A percentile compares a stretch with the other conserved stretches of the same genome.
Evolutionary conservation across 1,140 invertebrate genomes (phyloP).

Genomic region (Thrips palmi): DNA sequence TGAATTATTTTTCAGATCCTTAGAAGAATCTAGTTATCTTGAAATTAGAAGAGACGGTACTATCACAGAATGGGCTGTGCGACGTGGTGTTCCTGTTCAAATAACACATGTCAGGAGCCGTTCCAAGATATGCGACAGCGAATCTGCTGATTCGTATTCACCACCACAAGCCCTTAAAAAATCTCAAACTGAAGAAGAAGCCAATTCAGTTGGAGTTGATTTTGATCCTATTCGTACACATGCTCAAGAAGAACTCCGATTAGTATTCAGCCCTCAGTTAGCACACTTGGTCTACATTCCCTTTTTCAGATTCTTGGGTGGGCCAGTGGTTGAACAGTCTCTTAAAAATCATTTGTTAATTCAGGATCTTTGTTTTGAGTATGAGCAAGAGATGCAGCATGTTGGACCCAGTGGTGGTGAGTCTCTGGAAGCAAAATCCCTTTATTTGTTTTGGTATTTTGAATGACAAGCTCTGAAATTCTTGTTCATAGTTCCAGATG

Average conservation of each 20-base stretch:
- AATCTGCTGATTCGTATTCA: conserved; percentile 29
- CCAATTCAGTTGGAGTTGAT: conserved; percentile 12
- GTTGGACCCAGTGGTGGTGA: conserved; percentile 17
- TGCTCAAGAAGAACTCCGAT: conserved; percentile 55
- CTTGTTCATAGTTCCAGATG: not conserved
- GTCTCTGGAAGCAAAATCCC: too few relatives aligned
- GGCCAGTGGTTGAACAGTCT: conserved; percentile 44
- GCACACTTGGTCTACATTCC: conserved; percentile 66
- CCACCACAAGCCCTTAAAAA: conserved; percentile 23
- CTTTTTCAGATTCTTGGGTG: conserved; percentile 53
- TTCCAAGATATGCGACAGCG: conserved; percentile 17
- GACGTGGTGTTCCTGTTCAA: conserved; percentile 25
- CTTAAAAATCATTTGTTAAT: conserved; percentile 63
- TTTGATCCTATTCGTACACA: conserved; percentile 20
- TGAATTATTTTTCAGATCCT: conserved; percentile 12
- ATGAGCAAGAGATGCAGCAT: conserved; percentile 30
- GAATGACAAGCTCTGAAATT: too few relatives aligned
- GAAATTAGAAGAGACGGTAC: conserved; percentile 33
- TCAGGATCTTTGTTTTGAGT: conserved; percentile 50
- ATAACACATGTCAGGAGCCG: conserved; percentile 15
- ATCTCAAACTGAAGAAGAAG: conserved; percentile 18
- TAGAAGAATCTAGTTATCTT: conserved; percentile 23
- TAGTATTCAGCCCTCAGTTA: conserved; percentile 65
- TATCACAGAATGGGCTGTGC: conserved; percentile 31
- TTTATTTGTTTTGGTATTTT: too few relatives aligned